Conservation (phyloP, 1,140 invertebrate species). For the Propsilocerus akamusi region DNA sequence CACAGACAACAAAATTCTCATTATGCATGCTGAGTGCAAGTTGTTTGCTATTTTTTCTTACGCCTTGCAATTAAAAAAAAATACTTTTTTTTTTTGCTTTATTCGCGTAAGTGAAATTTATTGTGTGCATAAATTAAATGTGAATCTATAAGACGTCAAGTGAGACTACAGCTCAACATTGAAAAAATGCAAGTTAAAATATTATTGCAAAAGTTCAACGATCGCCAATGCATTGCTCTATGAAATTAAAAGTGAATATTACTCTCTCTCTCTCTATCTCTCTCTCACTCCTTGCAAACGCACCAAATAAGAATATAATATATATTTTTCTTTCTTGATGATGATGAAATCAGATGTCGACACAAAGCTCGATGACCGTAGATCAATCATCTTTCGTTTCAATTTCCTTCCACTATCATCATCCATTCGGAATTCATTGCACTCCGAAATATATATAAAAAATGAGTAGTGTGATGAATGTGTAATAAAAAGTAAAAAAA, state of each 20-base stretch:
- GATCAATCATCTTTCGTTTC: not conserved
- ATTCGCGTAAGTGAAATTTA: constrained; percentile 3
- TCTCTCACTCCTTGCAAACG: not conserved
- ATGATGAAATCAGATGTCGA: not conserved
- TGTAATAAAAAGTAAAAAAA: not conserved
- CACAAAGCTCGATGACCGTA: not conserved
- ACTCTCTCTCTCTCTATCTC: not conserved
- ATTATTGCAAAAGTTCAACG: not conserved
- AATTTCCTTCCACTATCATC: not conserved
- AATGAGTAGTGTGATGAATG: not conserved
- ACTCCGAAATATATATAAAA: not conserved
- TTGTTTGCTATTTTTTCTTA: too few species aligned
- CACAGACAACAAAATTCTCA: not conserved
- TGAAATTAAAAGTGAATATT: not conserved
- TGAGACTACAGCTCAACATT: too few species aligned
- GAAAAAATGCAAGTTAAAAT: not conserved
- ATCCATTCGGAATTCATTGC: not conserved
- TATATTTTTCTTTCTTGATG: too few species aligned
- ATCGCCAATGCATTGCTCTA: not conserved
- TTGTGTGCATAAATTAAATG: too few species aligned
- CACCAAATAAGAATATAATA: not conserved
- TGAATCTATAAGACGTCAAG: too few species aligned
- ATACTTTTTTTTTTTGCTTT: not conserved
- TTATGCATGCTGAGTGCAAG: not conserved
- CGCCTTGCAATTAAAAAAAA: constrained; percentile 2